Evolutionary conservation across 2,888 invertebrate genomes (phyloP).

Genomic region (Andrena praecox): DNA sequence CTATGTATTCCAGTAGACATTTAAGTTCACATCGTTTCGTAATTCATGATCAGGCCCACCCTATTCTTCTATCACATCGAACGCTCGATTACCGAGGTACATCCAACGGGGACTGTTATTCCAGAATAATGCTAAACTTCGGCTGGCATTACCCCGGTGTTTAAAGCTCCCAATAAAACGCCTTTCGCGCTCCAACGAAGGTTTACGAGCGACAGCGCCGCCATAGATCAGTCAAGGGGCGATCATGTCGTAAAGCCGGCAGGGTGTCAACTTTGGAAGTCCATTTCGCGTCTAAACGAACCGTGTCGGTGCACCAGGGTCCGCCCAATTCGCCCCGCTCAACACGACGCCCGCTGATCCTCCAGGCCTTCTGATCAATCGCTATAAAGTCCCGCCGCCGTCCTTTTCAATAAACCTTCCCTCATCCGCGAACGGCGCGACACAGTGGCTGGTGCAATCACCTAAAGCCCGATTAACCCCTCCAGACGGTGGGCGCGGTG

Average conservation of each 20-base stretch:
- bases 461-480: conserved; percentile 45
- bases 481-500: background rate
- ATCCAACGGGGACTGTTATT: background rate
- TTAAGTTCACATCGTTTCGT: no score
- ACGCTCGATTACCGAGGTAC: no score
- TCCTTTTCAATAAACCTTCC: conserved; percentile 61
- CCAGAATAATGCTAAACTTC: background rate
- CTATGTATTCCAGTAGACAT: no score
- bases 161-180: conserved; percentile 4
- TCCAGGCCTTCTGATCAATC: conserved; percentile 26
- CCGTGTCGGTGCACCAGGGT: conserved; percentile 24
- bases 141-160: background rate
- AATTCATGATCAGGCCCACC: no score
- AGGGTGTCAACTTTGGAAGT: conserved; percentile 39
- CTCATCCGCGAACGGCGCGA: conserved; percentile 55
- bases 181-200: background rate
- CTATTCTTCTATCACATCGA: no score
- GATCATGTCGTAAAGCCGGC: conserved; percentile 51
- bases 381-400: conserved; percentile 47
- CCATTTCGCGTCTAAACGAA: conserved; percentile 37
- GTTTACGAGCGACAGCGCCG: conserved; percentile 27
- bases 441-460: conserved; percentile 35
- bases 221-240: conserved; percentile 20
- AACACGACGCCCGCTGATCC: conserved; percentile 24
- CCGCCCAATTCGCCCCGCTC: conserved; percentile 12